These are phyloP conservation scores for Altica lythri DNA, from an alignment of 2,888 invertebrate genomes.

Conservation along the genomic window DNA sequence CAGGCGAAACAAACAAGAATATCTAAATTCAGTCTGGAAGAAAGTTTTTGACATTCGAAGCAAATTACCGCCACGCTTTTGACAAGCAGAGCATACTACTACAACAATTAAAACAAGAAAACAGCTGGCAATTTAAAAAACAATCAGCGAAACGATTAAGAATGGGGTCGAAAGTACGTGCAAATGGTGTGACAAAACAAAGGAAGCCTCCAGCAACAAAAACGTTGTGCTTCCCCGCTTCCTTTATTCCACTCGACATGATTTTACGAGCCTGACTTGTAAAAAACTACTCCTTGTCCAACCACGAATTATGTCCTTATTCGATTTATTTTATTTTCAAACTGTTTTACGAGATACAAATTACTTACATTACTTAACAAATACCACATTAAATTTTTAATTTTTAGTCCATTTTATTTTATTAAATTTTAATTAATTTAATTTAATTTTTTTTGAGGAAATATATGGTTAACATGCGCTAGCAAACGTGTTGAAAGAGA, in stretches of 20 bases:
- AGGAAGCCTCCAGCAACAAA: constrained; percentile 39
- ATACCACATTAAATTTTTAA: no score
- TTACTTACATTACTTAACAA: no score
- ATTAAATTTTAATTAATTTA: no score
- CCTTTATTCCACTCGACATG: constrained; percentile 13
- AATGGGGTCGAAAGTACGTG: constrained; percentile 42
- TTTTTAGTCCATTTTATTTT: no score
- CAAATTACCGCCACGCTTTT: constrained; percentile 32
- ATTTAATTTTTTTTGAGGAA: no score
- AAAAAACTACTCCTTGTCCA: constrained; percentile 10
- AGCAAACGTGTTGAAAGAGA: no score
- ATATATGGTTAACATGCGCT: no score
- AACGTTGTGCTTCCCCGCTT: constrained; percentile 36
- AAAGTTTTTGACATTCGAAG: constrained; percentile 25
- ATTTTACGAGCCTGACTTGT: constrained; percentile 5
- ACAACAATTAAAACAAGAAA: constrained; percentile 42
- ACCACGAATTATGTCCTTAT: constrained; percentile 3
- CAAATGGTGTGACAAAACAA: constrained; percentile 43
- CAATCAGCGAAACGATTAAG: constrained; percentile 44
- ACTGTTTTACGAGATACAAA: no score
- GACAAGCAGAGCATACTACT: constrained; percentile 28
- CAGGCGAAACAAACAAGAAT: constrained; percentile 17
- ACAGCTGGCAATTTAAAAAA: constrained; percentile 44
- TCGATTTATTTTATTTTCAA: no score
- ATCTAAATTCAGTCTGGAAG: constrained; percentile 17